These are phyloP conservation scores for Gobio gobio DNA, from an alignment of 2,113 vertebrate species.

Conservation along the genomic window DNA sequence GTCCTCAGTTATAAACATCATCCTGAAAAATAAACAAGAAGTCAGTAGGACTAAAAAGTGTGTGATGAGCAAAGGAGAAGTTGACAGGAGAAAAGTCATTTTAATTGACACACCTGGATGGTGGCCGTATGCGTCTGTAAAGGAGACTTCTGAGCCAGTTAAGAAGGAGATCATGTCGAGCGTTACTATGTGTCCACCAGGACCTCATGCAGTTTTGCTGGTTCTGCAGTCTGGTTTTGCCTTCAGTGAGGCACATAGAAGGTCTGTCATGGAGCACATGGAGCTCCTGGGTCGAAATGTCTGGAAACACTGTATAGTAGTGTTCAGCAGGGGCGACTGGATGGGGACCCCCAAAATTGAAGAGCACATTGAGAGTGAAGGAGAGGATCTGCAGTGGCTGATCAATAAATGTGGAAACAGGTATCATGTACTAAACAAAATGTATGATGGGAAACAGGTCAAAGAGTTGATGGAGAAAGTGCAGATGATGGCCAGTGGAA, in stretches of 20 bases:
- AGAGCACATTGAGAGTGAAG: constrained; percentile 13
- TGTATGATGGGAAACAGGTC: not conserved
- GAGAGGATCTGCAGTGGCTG: not conserved
- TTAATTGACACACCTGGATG: constrained; percentile 7
- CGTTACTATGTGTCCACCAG: not conserved
- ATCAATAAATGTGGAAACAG: constrained; percentile 1
- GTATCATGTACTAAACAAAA: not conserved
- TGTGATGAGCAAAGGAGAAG: not conserved
- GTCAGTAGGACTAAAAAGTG: no score
- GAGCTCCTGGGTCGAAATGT: not conserved
- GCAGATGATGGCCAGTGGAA: not conserved
- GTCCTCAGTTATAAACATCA: not conserved
- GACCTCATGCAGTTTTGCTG: constrained; percentile 19
- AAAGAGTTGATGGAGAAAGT: not conserved
- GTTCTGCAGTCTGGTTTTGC: not conserved
- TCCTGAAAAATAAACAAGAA: not conserved
- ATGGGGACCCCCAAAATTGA: not conserved
- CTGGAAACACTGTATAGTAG: not conserved
- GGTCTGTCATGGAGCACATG: constrained; percentile 2
- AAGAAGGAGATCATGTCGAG: constrained; percentile 2
- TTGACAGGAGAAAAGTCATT: not conserved
- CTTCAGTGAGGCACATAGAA: not conserved
- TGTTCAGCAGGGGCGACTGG: not conserved
- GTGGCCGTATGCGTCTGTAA: not conserved
- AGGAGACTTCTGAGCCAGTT: not conserved